These are phyloP conservation scores for Neoascia interrupta DNA, from an alignment of 2,888 invertebrate species.

Conservation along the genomic window DNA sequence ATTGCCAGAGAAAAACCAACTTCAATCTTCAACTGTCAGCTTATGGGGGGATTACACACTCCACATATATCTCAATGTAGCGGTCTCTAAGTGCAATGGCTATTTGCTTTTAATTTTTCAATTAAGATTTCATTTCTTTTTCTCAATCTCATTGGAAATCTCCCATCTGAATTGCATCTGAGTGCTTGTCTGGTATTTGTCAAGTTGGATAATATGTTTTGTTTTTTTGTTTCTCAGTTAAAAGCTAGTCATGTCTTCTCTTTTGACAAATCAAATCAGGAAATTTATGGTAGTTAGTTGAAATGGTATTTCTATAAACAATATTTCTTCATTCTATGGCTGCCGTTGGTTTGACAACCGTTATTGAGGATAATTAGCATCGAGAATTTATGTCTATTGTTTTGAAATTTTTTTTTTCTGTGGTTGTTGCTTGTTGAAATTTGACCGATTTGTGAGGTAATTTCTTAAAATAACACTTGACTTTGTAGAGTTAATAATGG, in stretches of 20 bases:
- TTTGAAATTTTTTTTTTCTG: no score
- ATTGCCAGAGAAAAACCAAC: slow-evolving; percentile 41
- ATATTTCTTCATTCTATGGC: slow-evolving; percentile 18
- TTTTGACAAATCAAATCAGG: slow-evolving; percentile 11
- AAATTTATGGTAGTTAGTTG: slow-evolving; percentile 24
- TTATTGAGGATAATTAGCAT: slow-evolving; percentile 37
- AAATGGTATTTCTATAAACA: slow-evolving; percentile 26
- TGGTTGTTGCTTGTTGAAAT: no score
- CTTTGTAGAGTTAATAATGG: no score
- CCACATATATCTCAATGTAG: no score
- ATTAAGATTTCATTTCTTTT: slow-evolving; percentile 50
- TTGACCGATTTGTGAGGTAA: slow-evolving; percentile 56
- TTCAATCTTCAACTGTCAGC: slow-evolving; percentile 67
- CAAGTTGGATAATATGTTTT: slow-evolving; percentile 2
- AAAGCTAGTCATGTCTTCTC: slow-evolving; percentile 8
- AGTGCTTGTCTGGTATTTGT: slow-evolving; percentile 32
- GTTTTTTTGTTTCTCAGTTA: no score
- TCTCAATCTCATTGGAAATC: neutral
- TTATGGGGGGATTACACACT: slow-evolving; percentile 61
- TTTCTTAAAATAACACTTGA: slow-evolving; percentile 38
- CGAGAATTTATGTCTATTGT: slow-evolving; percentile 35
- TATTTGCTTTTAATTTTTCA: slow-evolving; percentile 66
- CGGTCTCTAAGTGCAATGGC: slow-evolving; percentile 50
- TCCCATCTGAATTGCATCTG: slow-evolving; percentile 6
- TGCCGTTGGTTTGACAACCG: slow-evolving; percentile 33